Evolutionary conservation across 2,113 vertebrate genomes (phyloP).

Genomic region (Phasianus colchicus): DNA sequence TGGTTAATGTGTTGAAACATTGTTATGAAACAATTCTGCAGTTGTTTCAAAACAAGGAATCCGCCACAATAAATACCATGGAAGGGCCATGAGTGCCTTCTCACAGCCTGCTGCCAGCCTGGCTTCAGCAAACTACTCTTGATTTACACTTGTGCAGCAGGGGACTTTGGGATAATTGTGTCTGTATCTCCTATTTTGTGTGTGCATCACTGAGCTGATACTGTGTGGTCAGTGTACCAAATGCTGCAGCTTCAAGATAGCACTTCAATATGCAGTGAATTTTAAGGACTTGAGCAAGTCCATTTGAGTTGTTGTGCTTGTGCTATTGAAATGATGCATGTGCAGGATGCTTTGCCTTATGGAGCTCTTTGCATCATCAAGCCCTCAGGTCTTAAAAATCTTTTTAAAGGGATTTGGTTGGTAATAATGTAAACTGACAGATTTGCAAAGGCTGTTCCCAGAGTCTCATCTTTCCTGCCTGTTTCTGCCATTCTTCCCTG

Average conservation of each 20-base stretch:
- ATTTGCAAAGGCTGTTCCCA: slow-evolving; percentile 32
- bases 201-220: background rate
- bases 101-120: background rate
- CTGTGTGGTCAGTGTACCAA: background rate
- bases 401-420: background rate
- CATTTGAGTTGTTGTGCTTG: background rate
- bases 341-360: background rate
- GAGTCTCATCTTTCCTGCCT: background rate
- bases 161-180: background rate
- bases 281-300: accelerated
- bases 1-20: background rate
- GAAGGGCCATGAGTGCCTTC: slow-evolving; percentile 11
- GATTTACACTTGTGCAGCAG: background rate
- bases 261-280: background rate
- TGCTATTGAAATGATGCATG: slow-evolving; percentile 25
- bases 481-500: slow-evolving; percentile 24
- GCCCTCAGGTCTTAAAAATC: background rate
- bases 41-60: slow-evolving; percentile 35
- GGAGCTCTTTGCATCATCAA: background rate
- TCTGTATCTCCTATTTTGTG: background rate
- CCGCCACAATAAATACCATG: background rate
- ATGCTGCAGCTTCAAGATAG: background rate
- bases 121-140: slow-evolving; percentile 20
- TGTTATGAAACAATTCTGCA: slow-evolving; percentile 21
- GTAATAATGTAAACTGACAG: slow-evolving; percentile 33